Evolutionary conservation across 2,797 vertebrate species (phyloP).

Genomic region (Zenarchopterus dispar): DNA sequence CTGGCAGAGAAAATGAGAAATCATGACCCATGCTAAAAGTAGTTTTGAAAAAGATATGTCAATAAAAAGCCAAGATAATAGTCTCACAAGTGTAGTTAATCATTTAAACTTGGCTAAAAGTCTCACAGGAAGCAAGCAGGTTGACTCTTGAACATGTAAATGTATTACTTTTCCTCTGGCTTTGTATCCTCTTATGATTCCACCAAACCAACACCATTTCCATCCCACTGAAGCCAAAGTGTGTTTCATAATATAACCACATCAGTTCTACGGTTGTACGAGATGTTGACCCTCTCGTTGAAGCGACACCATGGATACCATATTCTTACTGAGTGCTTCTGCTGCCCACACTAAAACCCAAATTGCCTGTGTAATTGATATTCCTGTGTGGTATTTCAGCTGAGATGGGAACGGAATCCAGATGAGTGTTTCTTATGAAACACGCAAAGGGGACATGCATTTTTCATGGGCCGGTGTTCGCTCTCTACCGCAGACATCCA

Average conservation of each 20-base stretch:
- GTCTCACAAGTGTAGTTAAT: slow-evolving; percentile 17
- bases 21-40: not conserved
- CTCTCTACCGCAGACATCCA: slow-evolving; percentile 59
- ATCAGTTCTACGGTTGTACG: slow-evolving; percentile 30
- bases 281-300: slow-evolving; percentile 62
- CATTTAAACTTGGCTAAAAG: slow-evolving; percentile 28
- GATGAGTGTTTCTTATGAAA: slow-evolving; percentile 79
- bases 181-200: slow-evolving; percentile 30
- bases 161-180: slow-evolving; percentile 20
- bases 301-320: slow-evolving; percentile 50
- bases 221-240: slow-evolving; percentile 26
- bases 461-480: slow-evolving; percentile 78
- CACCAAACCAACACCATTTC: slow-evolving; percentile 18
- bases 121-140: slow-evolving; percentile 4
- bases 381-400: slow-evolving; percentile 72
- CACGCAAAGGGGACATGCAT: slow-evolving; percentile 75
- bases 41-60: not conserved
- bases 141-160: slow-evolving; percentile 6
- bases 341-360: slow-evolving; percentile 58
- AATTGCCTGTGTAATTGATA: slow-evolving; percentile 76
- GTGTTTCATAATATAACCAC: slow-evolving; percentile 47
- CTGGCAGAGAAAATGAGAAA: not conserved
- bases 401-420: slow-evolving; percentile 71
- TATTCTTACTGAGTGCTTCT: slow-evolving; percentile 42
- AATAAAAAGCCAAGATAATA: not conserved